Evolutionary conservation across 2,113 vertebrate species (phyloP).

Genomic region (Eptatretus burgeri): DNA sequence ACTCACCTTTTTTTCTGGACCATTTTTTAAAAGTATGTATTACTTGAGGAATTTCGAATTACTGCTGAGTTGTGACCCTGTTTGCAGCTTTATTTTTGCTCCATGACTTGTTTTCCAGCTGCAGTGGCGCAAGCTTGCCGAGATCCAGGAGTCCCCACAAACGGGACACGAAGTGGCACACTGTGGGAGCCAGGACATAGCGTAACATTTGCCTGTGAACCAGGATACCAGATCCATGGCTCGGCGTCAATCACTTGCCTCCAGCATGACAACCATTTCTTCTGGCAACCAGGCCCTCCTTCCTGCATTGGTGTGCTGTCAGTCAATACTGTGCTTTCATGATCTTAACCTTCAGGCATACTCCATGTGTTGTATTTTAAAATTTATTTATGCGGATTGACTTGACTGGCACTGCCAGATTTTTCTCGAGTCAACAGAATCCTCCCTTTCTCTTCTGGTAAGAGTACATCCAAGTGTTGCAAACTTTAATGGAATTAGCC

Average conservation of each 20-base stretch:
- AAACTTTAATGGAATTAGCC: no score
- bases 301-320: conserved; percentile 38
- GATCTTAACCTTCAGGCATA: no score
- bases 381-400: no score
- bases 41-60: no score
- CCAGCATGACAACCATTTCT: conserved; percentile 56
- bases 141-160: conserved; percentile 61
- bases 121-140: conserved; percentile 82
- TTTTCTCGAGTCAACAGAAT: no score
- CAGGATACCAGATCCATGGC: conserved; percentile 77
- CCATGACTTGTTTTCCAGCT: conserved; percentile 18
- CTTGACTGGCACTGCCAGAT: no score
- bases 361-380: no score
- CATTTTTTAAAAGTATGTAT: no score
- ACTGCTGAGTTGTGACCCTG: not conserved
- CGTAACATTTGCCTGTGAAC: conserved; percentile 67
- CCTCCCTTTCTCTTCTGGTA: no score
- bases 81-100: conserved; percentile 7
- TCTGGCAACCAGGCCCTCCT: conserved; percentile 84
- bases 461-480: no score
- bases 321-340: no score
- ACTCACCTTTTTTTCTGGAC: no score
- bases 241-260: conserved; percentile 56
- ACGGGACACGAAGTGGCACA: conserved; percentile 72
- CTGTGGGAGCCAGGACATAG: conserved; percentile 72